These are phyloP conservation scores for Lutraria lutraria DNA, from an alignment of 2,888 invertebrate species.

Conservation along the genomic window DNA sequence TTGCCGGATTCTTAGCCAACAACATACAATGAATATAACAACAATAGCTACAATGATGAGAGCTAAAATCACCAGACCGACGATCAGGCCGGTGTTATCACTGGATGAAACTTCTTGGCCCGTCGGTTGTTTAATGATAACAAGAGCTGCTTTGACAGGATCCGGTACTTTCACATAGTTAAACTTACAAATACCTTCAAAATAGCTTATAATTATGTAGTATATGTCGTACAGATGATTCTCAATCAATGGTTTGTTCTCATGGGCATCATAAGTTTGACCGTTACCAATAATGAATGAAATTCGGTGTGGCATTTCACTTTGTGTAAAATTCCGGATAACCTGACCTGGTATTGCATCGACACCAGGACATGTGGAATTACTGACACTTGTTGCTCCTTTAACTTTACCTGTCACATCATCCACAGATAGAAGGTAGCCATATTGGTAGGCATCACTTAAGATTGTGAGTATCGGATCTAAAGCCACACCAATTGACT, in stretches of 20 bases:
- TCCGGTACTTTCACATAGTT: slow-evolving; percentile 88
- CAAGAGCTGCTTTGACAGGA: slow-evolving; percentile 60
- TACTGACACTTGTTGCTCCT: slow-evolving; percentile 87
- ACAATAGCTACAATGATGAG: slow-evolving; percentile 73
- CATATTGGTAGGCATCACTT: slow-evolving; percentile 91
- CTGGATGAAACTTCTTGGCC: neutral
- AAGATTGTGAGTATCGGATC: slow-evolving; percentile 90
- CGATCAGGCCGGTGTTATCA: slow-evolving; percentile 65
- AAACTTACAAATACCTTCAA: slow-evolving; percentile 90
- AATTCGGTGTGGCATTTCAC: slow-evolving; percentile 88
- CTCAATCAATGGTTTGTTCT: slow-evolving; percentile 91
- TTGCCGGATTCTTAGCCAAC: slow-evolving; percentile 71
- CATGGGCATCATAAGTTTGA: slow-evolving; percentile 91
- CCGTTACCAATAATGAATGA: slow-evolving; percentile 93
- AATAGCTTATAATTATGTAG: slow-evolving; percentile 91
- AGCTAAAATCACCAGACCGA: slow-evolving; percentile 76
- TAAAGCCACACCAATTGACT: slow-evolving; percentile 90
- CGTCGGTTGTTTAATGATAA: slow-evolving; percentile 42
- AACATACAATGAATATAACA: slow-evolving; percentile 72
- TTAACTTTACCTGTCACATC: slow-evolving; percentile 84
- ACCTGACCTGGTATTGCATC: slow-evolving; percentile 72
- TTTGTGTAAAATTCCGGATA: slow-evolving; percentile 91
- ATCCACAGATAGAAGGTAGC: slow-evolving; percentile 92
- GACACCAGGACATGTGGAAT: slow-evolving; percentile 74
- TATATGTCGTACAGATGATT: slow-evolving; percentile 90